These are phyloP conservation scores for Oligia strigilis DNA, from an alignment of 2,888 invertebrate genomes.

Conservation along the genomic window DNA sequence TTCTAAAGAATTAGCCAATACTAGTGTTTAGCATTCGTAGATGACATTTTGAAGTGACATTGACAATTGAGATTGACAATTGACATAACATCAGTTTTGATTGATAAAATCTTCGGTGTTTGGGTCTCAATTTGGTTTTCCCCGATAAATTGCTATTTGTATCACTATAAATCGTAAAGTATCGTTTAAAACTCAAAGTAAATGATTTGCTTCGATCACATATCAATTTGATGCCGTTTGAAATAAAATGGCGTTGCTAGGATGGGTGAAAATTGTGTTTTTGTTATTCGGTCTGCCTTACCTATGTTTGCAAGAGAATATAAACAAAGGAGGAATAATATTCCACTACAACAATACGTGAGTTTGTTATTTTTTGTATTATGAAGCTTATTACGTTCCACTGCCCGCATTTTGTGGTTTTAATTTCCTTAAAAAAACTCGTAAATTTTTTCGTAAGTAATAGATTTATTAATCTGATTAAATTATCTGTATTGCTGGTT, in stretches of 20 bases:
- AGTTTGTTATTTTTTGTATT: constrained; percentile 69
- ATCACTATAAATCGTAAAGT: constrained; percentile 48
- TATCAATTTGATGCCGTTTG: constrained; percentile 39
- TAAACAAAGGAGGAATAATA: constrained; percentile 78
- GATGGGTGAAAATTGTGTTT: constrained; percentile 70
- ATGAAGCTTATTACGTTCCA: neutral
- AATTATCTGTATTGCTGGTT: neutral
- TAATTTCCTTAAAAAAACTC: neutral
- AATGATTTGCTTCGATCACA: constrained; percentile 34
- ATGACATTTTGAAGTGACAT: constrained; percentile 46
- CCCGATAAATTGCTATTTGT: constrained; percentile 13
- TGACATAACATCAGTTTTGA: constrained; percentile 49
- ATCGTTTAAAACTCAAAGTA: constrained; percentile 21
- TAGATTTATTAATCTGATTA: neutral
- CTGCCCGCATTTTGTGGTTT: neutral
- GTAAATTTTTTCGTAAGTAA: neutral
- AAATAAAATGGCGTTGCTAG: constrained; percentile 69
- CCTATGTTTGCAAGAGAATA: constrained; percentile 70
- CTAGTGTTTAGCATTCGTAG: neutral
- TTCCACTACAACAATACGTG: constrained; percentile 88
- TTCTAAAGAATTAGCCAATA: neutral
- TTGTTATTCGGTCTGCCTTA: constrained; percentile 70
- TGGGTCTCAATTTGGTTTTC: constrained; percentile 21
- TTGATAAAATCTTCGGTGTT: constrained; percentile 45
- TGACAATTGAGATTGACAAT: constrained; percentile 53